These are phyloP conservation scores for Drosophila repletoides DNA, from an alignment of 1,140 invertebrate species.

Conservation along the genomic window DNA sequence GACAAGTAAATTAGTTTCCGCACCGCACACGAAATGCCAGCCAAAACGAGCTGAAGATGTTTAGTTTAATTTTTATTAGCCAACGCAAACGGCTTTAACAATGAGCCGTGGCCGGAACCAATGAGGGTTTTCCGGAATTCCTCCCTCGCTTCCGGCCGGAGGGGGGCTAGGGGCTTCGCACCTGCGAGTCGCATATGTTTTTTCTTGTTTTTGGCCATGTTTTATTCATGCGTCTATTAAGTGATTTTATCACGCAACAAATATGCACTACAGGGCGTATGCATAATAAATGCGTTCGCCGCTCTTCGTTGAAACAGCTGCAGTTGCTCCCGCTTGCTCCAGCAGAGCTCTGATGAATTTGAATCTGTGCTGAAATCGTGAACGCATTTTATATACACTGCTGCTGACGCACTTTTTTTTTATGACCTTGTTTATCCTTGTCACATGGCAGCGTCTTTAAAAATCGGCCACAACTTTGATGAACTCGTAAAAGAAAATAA, in stretches of 20 bases:
- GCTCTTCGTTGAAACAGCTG: slow-evolving; percentile 19
- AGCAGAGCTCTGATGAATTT: slow-evolving; percentile 43
- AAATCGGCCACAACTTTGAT: slow-evolving; percentile 73
- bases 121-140: slow-evolving; percentile 23
- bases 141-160: background rate
- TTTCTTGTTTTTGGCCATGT: slow-evolving; percentile 43
- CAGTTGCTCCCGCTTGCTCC: slow-evolving; percentile 13
- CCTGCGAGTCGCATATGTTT: slow-evolving; percentile 27
- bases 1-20: slow-evolving; percentile 77
- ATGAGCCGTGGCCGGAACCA: slow-evolving; percentile 19
- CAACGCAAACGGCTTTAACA: background rate
- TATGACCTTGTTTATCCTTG: slow-evolving; percentile 78
- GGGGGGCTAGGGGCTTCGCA: slow-evolving; percentile 21
- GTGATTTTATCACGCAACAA: slow-evolving; percentile 78
- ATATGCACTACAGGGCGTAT: slow-evolving; percentile 75
- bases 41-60: slow-evolving; percentile 29
- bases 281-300: slow-evolving; percentile 66
- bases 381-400: slow-evolving; percentile 39
- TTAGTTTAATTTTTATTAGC: slow-evolving; percentile 63
- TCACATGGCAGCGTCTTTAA: slow-evolving; percentile 67
- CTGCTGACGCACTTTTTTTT: slow-evolving; percentile 45
- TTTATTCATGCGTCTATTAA: slow-evolving; percentile 77
- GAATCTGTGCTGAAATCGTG: slow-evolving; percentile 56
- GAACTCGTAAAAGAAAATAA: slow-evolving; percentile 62
- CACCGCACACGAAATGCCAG: slow-evolving; percentile 2